phyloP scores from a whole-genome alignment of 1,140 invertebrate genomes.

The Drosophila obscura region DNA sequence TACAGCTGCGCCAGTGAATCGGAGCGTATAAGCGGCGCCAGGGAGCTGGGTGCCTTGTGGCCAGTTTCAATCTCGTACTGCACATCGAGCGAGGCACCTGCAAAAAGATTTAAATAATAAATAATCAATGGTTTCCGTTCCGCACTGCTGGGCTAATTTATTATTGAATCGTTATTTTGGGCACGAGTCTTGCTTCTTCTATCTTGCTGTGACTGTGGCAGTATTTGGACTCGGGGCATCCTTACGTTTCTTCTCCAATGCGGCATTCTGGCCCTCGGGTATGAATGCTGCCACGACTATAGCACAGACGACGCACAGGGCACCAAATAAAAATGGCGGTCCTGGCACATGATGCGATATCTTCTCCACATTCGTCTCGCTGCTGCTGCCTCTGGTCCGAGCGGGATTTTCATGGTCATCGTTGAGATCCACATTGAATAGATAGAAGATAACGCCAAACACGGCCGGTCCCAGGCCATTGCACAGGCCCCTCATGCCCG shows the following conservation, averaged over 20 bases:
- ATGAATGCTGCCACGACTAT: slow-evolving; percentile 96
- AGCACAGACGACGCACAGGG: slow-evolving; percentile 97
- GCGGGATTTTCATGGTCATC: slow-evolving; percentile 85
- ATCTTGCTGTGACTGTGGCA: neutral
- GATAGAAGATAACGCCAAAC: slow-evolving; percentile 99
- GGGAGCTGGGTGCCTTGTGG: slow-evolving; percentile 89
- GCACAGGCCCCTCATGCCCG: slow-evolving; percentile 96
- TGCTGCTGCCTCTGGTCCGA: slow-evolving; percentile 33
- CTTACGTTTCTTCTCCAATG: slow-evolving; percentile 84
- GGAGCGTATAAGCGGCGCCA: slow-evolving; percentile 91
- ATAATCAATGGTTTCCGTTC: neutral
- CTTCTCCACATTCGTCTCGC: slow-evolving; percentile 66
- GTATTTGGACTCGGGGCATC: neutral
- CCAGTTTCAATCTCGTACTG: slow-evolving; percentile 91
- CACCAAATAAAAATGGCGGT: slow-evolving; percentile 99
- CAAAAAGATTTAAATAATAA: slow-evolving; percentile 30
- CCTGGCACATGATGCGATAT: slow-evolving; percentile 93
- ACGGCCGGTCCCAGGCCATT: slow-evolving; percentile 97
- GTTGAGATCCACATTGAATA: slow-evolving; percentile 99
- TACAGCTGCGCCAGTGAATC: slow-evolving; percentile 89
- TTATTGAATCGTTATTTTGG: neutral
- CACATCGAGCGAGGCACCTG: slow-evolving; percentile 89
- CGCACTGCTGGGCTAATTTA: slow-evolving; percentile 6
- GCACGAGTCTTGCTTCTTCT: neutral
- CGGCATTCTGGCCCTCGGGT: slow-evolving; percentile 88